Percentiles rank a stretch among this genome's conserved stretches.
Conservation (phyloP, 1,140 invertebrate genomes). For the Calycopis cecrops region DNA sequence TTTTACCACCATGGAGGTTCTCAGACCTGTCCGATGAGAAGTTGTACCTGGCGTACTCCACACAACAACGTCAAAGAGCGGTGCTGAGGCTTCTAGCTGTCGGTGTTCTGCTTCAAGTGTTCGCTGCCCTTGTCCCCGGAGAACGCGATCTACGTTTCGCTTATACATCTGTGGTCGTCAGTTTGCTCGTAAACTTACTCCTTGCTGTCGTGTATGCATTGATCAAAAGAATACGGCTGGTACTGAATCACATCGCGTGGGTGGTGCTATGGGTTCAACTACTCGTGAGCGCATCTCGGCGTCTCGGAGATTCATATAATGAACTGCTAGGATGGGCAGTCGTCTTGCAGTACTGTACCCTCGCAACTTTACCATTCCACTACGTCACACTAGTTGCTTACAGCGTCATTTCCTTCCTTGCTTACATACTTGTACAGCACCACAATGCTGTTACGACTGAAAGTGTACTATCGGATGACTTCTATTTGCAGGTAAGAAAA, state of each 20-base stretch:
- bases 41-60: slow-evolving; percentile 85
- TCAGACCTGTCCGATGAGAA: slow-evolving; percentile 79
- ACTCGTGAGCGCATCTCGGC: slow-evolving; percentile 70
- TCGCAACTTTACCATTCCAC: slow-evolving; percentile 86
- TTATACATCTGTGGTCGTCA: slow-evolving; percentile 71
- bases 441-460: slow-evolving; percentile 51
- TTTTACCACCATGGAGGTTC: slow-evolving; percentile 61
- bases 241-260: slow-evolving; percentile 79
- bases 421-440: slow-evolving; percentile 56
- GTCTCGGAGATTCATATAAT: slow-evolving; percentile 65
- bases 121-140: slow-evolving; percentile 77
- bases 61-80: slow-evolving; percentile 84
- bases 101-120: slow-evolving; percentile 81
- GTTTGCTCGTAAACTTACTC: slow-evolving; percentile 73
- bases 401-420: slow-evolving; percentile 46
- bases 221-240: slow-evolving; percentile 51
- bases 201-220: slow-evolving; percentile 56
- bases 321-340: slow-evolving; percentile 84
- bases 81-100: slow-evolving; percentile 84
- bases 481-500: slow-evolving; percentile 45
- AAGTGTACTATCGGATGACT: slow-evolving; percentile 54
- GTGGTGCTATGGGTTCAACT: slow-evolving; percentile 78
- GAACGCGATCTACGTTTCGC: slow-evolving; percentile 72
- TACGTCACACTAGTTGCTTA: slow-evolving; percentile 72
- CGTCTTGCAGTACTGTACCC: slow-evolving; percentile 89